Base-by-base conservation (phyloP, 2,888 invertebrate species). In the Oligia latruncula region DNA sequence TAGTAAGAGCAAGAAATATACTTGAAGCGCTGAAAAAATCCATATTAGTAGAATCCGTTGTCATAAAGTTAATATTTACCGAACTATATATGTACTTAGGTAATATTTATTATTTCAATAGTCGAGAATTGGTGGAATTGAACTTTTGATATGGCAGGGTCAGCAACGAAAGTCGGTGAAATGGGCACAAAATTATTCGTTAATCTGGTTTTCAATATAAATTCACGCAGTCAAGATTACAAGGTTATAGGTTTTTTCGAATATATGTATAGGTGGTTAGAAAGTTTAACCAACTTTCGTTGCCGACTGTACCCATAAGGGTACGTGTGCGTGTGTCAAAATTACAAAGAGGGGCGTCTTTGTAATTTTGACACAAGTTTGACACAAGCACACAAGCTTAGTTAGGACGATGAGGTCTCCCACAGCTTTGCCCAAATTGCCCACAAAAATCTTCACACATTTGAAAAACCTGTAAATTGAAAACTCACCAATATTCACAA, bases 401-500 rank as follows among this genome's bases (percentile, higher is more conserved):
- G 40, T 66, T 43, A n/a, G n/a, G 17, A 43, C n/a, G 15, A n/a
- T 8, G 43, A 8, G 40, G 17, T 67, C 23, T n/a, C 9, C 2
- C 29, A 46, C 9, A 46, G 17, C 5, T 46, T 29, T 46, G n/a
- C 29, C 20, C 11, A 11, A 46, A 20, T 46, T 29, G 17, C 20
- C 46, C 8, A 52, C 15, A 4, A 35, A 71, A 71, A 71, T 29
- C 4, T 43, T n/a, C n/a, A 67, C 17, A 46, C 29, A 11, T 29
- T 52, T 13, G 4, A 35, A 49, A 68, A 20, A 15, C 15, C 2
- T 23, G 0, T 35, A 52, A 52, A 52, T 15, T 52, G 23, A 15
- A 58, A 55, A 35, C 78, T 78, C 35, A 82, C 74, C 78, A 6
- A 78, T 52, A 35, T 74, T 82, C 8, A 78, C 20, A 23, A 81